Evolutionary conservation across 2,888 invertebrate genomes (phyloP), one percentile per base, ranked within the genome.

Genomic region (Girardia tigrina): DNA sequence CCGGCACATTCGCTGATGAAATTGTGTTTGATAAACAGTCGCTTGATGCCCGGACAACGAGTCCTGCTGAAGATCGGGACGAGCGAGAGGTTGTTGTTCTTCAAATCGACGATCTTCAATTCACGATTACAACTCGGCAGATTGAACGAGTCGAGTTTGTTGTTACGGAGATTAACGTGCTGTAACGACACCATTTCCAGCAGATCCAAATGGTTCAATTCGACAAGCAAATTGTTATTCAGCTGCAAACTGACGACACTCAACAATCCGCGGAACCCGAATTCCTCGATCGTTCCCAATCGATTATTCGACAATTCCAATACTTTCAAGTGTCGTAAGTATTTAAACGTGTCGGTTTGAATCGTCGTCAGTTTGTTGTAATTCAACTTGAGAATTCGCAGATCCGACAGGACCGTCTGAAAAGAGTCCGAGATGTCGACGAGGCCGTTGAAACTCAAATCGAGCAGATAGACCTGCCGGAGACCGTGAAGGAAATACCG

Each of bases 341-440:
- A 56, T 16, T 56, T 56, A n/a, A 56, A 56, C n/a, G 56, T 56
- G 23, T 56, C 56, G 20, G 23, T 56, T 56, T 56, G n/a, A 56
- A 56, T 56, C 4, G 56, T 56, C 4, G 4, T 12, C 6, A 56
- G n/a, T 56, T 56, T 56, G 56, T 56, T 56, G 56, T 4, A 56
- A 16, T 56, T 56, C 56, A 56, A 56, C 23, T 56, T 56, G n/a
- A 56, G n/a, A 56, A 56, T n/a, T 56, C 56, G 4, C n/a, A 56
- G 23, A 20, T 56, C 56, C 4, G 23, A 56, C 2, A 56, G 56
- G 23, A 56, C n/a, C n/a, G 23, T 23, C 23, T 56, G 56, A 56
- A 56, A 56, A 20, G 56, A 56, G 4, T 56, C 23, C 6, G 56
- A 56, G 23, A 56, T n/a, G 23, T 56, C 56, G 4, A n/a, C 23